Conservation (phyloP, 1,140 invertebrate species). For the Apis mellifera region Amel_HAv3.1 CM009936.2:15450501-15451000, state of each 20-base stretch:
- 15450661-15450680: conserved; percentile 90
- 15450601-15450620: conserved; percentile 98
- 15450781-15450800: not conserved
- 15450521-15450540: too few relatives aligned
- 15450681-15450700: conserved; percentile 94
- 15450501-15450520: too few relatives aligned
- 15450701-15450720: conserved; percentile 95
- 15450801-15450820: not conserved
- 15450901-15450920: conserved; percentile 81
- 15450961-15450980: conserved; percentile 92
- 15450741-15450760: conserved; percentile 91
- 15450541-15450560: too few relatives aligned
- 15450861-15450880: not conserved
- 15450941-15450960: conserved; percentile 90
- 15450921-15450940: conserved; percentile 83
- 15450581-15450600: conserved; percentile 90
- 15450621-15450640: conserved; percentile 97
- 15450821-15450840: not conserved
- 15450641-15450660: conserved; percentile 94
- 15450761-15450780: conserved; percentile 78
- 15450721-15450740: conserved; percentile 97
- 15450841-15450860: not conserved
- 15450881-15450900: conserved; percentile 77
- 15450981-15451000: conserved; percentile 96
- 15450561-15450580: too few relatives aligned